These are phyloP conservation scores for Brevimyrus niger DNA, from an alignment of 2,113 vertebrate genomes.

Conservation along the genomic window DNA sequence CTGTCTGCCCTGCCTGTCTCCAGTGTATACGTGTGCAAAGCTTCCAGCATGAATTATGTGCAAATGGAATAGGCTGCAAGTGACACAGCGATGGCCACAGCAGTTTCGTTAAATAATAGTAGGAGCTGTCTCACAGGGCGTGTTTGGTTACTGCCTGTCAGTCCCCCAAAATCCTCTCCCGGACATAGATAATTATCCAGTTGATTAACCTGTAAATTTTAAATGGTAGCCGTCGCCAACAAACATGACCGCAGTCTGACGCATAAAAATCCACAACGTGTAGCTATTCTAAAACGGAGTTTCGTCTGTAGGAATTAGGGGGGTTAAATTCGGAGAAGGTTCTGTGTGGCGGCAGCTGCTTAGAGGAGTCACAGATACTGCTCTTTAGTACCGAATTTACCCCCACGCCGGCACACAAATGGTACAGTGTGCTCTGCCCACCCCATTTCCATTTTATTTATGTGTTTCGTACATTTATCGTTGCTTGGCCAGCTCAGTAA, in stretches of 20 bases:
- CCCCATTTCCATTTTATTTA: background rate
- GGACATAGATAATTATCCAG: background rate
- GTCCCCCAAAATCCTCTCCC: background rate
- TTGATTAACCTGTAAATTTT: background rate
- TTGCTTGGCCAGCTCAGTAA: background rate
- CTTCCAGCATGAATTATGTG: background rate
- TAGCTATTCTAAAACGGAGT: background rate
- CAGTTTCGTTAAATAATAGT: background rate
- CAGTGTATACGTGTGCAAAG: background rate
- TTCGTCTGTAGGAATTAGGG: background rate
- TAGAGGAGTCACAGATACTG: background rate
- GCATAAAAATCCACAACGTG: background rate
- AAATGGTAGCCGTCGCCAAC: background rate
- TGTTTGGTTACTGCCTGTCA: background rate
- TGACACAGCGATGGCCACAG: background rate
- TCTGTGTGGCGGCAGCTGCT: background rate
- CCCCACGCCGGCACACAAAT: background rate
- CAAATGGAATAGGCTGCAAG: background rate
- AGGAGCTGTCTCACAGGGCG: background rate
- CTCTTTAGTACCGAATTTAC: background rate
- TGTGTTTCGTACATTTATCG: background rate
- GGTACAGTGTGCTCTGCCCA: background rate
- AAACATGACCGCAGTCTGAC: background rate
- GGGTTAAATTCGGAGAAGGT: background rate
- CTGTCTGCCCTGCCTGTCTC: constrained; percentile 54